Base-by-base conservation (phyloP, 2,113 vertebrate genomes). In the Tenrec ecaudatus region DNA sequence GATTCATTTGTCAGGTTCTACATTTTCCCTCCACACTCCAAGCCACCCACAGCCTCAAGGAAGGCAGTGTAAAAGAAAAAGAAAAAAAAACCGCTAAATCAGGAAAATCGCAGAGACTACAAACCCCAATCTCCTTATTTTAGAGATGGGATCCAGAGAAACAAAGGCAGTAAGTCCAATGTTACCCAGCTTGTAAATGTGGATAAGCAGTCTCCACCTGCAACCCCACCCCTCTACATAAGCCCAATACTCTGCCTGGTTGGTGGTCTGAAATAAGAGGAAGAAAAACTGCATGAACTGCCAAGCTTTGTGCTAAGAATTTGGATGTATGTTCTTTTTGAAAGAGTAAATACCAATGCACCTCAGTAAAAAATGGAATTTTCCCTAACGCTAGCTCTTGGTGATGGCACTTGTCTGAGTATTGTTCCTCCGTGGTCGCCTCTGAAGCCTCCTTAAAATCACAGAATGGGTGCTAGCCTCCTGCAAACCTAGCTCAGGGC, bases 291-390 rank as follows among this genome's bases (percentile, higher is more conserved):
- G 16, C 53, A 64, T 60, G 68, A 33, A 76, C 78, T 64, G n/a
- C 8, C 64, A 82, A 53, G 23, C n/a, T 38, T 58, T 40, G 23
- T 79, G 78, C 73, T 88, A 68, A 89, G 73, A 81, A 2, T 31
- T 57, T 31, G 22, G 60, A 76, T 57, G 19, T 38, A 29, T 33
- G 7, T 25, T 38, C 20, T 66, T 57, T 84, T 43, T 71, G 43
- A 92, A 89, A 80, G 5, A 64, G 40, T 31, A 91, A 80, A 80
- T 33, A n/a, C 14, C 16, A 89, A 83, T 36, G 15, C 68, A 77
- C 2, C 53, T 88, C 2, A 33, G 53, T n/a, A 2, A 12, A 20
- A 82, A 71, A 80, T 25, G 58, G 83, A 91, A 7, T 25, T 22
- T 57, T 20, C 12, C 69, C 53, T 73, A 38, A 64, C 40, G 76